A percentile compares a stretch with the other conserved stretches of the same genome.
Evolutionary conservation across 2,888 invertebrate genomes (phyloP).

Genomic region (Eristalis pertinax): DNA sequence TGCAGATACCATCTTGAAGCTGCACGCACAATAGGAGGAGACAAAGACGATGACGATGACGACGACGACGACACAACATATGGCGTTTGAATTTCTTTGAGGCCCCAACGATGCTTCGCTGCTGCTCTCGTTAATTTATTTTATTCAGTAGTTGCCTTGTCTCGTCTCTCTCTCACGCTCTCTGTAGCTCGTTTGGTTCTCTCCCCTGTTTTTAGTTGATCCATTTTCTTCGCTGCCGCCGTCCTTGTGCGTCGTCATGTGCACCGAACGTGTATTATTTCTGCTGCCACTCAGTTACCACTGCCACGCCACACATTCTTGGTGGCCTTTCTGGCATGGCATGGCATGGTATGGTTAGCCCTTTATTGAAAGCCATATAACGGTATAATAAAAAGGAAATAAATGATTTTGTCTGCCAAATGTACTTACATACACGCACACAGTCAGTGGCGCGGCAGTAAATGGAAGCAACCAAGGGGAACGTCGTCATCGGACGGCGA

Average conservation of each 20-base stretch:
- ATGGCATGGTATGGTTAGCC: constrained; percentile 36
- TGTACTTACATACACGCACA: constrained; percentile 11
- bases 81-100: constrained; percentile 35
- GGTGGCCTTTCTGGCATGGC: constrained; percentile 43
- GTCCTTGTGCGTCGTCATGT: constrained; percentile 45
- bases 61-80: constrained; percentile 15
- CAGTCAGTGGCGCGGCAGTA: constrained; percentile 11
- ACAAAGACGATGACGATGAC: background rate
- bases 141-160: constrained; percentile 16
- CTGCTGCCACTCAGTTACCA: constrained; percentile 16
- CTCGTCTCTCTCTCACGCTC: background rate
- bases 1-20: constrained; percentile 20
- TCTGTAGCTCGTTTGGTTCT: background rate
- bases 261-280: constrained; percentile 9
- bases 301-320: constrained; percentile 13
- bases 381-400: constrained; percentile 68
- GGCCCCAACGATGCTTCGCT: constrained; percentile 16
- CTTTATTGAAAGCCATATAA: constrained; percentile 61
- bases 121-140: constrained; percentile 56
- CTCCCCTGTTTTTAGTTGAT: background rate
- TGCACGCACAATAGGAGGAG: constrained; percentile 17
- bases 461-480: background rate
- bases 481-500: constrained; percentile 13
- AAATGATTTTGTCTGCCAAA: constrained; percentile 67
- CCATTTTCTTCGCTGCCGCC: constrained; percentile 38